These are phyloP conservation scores for Phyllostomus hastatus DNA, from an alignment of 2,113 vertebrate genomes.

Conservation along the genomic window DNA sequence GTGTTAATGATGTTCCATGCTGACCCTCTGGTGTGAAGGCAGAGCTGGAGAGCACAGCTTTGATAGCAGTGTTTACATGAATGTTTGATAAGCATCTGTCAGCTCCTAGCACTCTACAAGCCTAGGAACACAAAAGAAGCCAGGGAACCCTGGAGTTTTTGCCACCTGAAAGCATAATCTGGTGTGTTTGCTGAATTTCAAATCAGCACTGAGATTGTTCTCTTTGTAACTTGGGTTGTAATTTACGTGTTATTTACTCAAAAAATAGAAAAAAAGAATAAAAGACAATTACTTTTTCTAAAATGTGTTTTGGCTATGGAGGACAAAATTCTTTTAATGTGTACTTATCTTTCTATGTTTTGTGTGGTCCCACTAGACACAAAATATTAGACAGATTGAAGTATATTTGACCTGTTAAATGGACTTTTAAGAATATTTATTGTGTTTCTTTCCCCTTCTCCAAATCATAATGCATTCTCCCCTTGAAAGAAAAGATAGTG, in stretches of 20 bases:
- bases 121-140: constrained; percentile 75
- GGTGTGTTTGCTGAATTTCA: constrained; percentile 77
- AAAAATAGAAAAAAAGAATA: constrained; percentile 59
- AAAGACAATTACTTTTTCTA: constrained; percentile 55
- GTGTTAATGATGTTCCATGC: constrained; percentile 76
- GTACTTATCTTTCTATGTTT: constrained; percentile 45
- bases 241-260: constrained; percentile 78
- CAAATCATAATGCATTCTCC: not conserved
- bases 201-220: constrained; percentile 72
- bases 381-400: constrained; percentile 30
- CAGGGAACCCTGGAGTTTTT: constrained; percentile 75
- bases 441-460: not conserved
- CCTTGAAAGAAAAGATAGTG: not conserved
- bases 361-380: constrained; percentile 46
- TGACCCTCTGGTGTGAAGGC: constrained; percentile 73
- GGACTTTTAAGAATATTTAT: constrained; percentile 18
- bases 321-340: constrained; percentile 61
- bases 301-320: constrained; percentile 58
- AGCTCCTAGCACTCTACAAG: constrained; percentile 77
- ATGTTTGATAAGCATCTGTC: constrained; percentile 85
- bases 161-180: constrained; percentile 79
- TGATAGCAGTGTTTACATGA: constrained; percentile 81
- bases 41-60: constrained; percentile 73
- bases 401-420: constrained; percentile 28
- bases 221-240: constrained; percentile 68